These are phyloP conservation scores for Vespertilio murinus DNA, from an alignment of 2,797 vertebrate genomes.

Conservation along the genomic window DNA sequence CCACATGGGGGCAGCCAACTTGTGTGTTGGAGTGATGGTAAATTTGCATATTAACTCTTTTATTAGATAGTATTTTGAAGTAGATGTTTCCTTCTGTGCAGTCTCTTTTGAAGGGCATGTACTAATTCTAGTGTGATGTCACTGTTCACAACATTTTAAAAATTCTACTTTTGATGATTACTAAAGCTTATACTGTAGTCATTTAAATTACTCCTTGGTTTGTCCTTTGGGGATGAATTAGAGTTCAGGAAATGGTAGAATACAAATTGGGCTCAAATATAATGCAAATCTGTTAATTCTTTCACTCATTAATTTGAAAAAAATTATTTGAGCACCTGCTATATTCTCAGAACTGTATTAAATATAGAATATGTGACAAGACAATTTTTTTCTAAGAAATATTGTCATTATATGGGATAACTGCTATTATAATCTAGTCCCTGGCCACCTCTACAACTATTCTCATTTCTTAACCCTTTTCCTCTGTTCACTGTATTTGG, in stretches of 20 bases:
- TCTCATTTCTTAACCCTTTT: not conserved
- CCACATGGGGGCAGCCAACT: too few relatives aligned
- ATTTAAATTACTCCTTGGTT: not conserved
- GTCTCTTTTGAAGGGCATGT: not conserved
- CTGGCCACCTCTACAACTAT: not conserved
- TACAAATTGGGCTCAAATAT: not conserved
- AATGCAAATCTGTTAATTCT: not conserved
- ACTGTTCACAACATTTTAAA: not conserved
- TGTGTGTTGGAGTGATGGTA: too few relatives aligned
- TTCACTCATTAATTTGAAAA: constrained; percentile 9
- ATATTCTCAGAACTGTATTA: not conserved
- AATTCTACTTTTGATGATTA: constrained; percentile 30
- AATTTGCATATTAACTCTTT: too few relatives aligned
- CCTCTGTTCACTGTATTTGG: not conserved
- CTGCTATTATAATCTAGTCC: not conserved
- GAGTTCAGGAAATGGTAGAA: constrained; percentile 21
- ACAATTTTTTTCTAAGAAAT: not conserved
- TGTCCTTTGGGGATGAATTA: constrained; percentile 31
- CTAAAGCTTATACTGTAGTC: not conserved
- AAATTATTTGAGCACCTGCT: not conserved
- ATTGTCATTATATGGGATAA: not conserved
- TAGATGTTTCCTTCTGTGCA: not conserved
- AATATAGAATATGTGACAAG: not conserved
- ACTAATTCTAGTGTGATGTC: not conserved
- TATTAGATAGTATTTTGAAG: too few relatives aligned